Conservation (phyloP, 2,113 vertebrate genomes). For the Ptilonorhynchus violaceus region DNA sequence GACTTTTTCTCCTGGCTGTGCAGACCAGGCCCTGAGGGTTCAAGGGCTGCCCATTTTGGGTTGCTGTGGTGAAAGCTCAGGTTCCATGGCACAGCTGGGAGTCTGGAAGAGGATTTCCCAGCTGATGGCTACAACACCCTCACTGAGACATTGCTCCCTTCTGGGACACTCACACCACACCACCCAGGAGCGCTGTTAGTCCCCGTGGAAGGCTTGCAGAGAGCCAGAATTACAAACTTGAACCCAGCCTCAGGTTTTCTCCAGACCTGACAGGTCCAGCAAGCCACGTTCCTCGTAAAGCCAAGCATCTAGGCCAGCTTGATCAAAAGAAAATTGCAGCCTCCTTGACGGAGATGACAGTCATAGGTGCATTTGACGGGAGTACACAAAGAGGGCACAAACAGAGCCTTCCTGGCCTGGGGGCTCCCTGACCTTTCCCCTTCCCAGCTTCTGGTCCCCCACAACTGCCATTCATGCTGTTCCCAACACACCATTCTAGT, state of each 20-base stretch:
- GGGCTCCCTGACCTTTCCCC: background rate
- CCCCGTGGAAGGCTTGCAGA: background rate
- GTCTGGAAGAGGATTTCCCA: background rate
- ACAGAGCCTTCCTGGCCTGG: background rate
- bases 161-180: background rate
- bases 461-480: background rate
- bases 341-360: background rate
- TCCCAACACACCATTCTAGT: background rate
- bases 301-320: fast-evolving
- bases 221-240: background rate
- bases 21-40: background rate
- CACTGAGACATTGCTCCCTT: background rate
- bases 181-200: background rate
- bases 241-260: background rate
- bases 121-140: background rate
- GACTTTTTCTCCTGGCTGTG: background rate
- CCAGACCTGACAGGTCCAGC: background rate
- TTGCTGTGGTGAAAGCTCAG: background rate
- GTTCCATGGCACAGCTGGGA: fast-evolving
- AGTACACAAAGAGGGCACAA: background rate
- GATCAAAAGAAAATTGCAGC: background rate
- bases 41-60: background rate
- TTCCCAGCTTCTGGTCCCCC: background rate
- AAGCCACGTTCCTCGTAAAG: fast-evolving
- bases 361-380: background rate